These are phyloP conservation scores for Coptodon bakossiorum DNA, from an alignment of 2,113 vertebrate species.

Conservation along the genomic window DNA sequence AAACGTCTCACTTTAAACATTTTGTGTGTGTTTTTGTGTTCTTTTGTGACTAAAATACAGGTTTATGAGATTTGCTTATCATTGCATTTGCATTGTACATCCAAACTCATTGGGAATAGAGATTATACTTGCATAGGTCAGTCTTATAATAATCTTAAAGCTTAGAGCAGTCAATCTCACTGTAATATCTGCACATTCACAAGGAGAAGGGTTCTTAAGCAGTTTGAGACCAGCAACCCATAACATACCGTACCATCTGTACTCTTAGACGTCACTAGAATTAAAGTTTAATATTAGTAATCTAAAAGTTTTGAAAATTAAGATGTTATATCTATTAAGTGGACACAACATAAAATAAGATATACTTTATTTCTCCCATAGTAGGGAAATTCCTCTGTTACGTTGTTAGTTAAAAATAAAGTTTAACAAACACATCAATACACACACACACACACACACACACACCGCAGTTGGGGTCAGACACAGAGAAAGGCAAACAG, in stretches of 20 bases:
- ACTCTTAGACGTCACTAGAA: background rate
- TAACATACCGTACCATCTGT: background rate
- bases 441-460: background rate
- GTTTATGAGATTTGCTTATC: background rate
- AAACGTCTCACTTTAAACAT: background rate
- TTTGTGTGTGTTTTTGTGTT: background rate
- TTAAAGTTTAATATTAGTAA: background rate
- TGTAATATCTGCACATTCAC: background rate
- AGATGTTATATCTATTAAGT: background rate
- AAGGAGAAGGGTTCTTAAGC: background rate
- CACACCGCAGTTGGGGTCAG: background rate
- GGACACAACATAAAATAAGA: background rate
- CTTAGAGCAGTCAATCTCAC: background rate
- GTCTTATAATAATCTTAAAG: background rate
- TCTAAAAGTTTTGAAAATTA: background rate
- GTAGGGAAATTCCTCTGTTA: background rate
- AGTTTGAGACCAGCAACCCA: background rate
- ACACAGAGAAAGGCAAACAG: too few species aligned
- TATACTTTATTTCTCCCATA: background rate
- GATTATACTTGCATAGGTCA: background rate
- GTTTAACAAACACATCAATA: background rate
- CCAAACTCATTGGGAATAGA: background rate
- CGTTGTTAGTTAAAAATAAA: background rate
- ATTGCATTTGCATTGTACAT: background rate
- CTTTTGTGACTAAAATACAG: background rate